phyloP scores from a whole-genome alignment of 1,140 invertebrate species.

The Asobara japonica region DNA sequence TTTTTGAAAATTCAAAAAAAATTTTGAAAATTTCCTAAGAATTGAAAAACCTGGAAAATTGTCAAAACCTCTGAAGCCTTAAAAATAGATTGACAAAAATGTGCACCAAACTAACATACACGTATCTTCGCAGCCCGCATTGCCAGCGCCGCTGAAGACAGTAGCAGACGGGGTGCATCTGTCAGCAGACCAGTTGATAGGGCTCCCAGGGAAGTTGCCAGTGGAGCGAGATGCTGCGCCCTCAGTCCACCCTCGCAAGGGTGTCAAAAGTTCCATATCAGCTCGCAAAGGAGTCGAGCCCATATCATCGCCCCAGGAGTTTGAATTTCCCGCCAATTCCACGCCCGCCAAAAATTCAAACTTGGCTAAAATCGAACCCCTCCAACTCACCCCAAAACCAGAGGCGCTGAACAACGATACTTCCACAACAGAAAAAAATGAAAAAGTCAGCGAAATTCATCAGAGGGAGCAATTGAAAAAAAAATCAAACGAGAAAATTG shows the following conservation, averaged over 20 bases:
- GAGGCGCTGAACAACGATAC: background rate
- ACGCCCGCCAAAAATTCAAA: background rate
- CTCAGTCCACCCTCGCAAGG: constrained; percentile 34
- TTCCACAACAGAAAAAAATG: background rate
- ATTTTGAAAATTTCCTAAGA: no score
- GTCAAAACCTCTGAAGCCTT: background rate
- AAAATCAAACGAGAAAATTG: no score
- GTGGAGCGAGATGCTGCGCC: constrained; percentile 23
- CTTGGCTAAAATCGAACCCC: background rate
- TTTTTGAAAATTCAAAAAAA: no score
- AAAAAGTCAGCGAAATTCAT: background rate
- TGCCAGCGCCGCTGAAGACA: background rate
- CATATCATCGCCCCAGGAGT: background rate
- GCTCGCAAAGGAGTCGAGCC: constrained; percentile 20
- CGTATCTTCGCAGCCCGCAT: background rate
- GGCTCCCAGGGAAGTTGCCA: constrained; percentile 6
- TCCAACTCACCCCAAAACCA: no score
- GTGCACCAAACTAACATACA: background rate
- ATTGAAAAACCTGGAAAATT: no score
- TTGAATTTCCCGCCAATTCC: background rate
- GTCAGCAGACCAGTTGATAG: background rate
- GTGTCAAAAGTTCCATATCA: constrained; percentile 26
- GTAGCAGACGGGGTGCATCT: background rate
- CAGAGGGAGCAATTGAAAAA: no score
- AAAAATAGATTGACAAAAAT: no score